phyloP scores from a whole-genome alignment of 2,888 invertebrate species.

The Pollenia angustigena region DNA sequence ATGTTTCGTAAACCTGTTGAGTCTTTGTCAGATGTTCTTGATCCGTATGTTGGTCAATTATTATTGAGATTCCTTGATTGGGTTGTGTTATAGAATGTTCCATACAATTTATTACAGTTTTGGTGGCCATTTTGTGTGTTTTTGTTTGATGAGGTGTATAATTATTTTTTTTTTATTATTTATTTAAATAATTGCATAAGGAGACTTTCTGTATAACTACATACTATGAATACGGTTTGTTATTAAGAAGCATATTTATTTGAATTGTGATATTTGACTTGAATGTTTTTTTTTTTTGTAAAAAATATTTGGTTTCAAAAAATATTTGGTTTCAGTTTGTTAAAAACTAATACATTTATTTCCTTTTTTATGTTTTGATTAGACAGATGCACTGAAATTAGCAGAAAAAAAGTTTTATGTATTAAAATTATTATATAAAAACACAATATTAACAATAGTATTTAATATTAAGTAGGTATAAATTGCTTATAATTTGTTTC shows the following conservation, averaged over 20 bases:
- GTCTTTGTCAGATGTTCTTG: constrained; percentile 16
- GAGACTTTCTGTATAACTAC: not conserved
- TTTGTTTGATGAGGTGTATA: constrained; percentile 6
- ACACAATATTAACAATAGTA: no score
- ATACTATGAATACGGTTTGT: not conserved
- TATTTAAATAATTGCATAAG: constrained; percentile 19
- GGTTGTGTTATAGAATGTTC: constrained; percentile 54
- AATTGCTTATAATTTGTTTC: no score
- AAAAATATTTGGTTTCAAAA: constrained; percentile 13
- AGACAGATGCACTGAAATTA: constrained; percentile 39
- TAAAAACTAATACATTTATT: not conserved
- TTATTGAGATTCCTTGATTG: constrained; percentile 75
- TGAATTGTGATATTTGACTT: constrained; percentile 11
- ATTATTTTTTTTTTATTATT: constrained; percentile 12
- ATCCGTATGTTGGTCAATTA: constrained; percentile 74
- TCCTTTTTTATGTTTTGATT: not conserved
- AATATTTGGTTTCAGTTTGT: constrained; percentile 47
- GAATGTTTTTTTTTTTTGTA: constrained; percentile 17
- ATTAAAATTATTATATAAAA: no score
- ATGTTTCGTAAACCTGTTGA: constrained; percentile 49
- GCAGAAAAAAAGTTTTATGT: not conserved
- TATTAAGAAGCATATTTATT: constrained; percentile 44
- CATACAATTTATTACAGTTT: constrained; percentile 75
- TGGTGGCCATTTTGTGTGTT: constrained; percentile 74
- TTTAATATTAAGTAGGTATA: no score